Evolutionary conservation across 2,113 vertebrate species (phyloP), one percentile per base, ranked within the genome.

Genomic region (Myrmophylax atrothorax): DNA sequence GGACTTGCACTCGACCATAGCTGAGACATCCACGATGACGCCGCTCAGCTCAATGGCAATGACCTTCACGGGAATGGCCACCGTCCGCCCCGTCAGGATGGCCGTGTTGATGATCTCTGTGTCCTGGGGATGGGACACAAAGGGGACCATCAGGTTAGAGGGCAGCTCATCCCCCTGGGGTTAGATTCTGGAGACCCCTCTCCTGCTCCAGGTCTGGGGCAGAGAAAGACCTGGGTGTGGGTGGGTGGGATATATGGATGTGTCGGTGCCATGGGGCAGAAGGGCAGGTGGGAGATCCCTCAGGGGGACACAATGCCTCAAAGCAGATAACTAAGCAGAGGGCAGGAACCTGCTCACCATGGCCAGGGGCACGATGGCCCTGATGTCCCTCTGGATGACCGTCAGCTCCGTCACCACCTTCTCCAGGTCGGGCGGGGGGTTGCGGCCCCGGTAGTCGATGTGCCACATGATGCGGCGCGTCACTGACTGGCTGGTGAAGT

Each of bases 101-200:
- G 99, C 99, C 0, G 99, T 99, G 97, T 99, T 99, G 98, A 99
- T 99, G 89, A 99, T 99, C 95, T 99, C 99, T 0, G 99, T 99
- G 97, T 99, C 99, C 99, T 99, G 75, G 24, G 81, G 49, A 72
- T 0, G 10, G 73, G 85, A 47, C 0, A 35, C 33, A 56, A 33
- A 66, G 10, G 22, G 33, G 4, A 49, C 4, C 6, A 0, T 13
- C 5, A 2, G 0, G 6, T 81, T 7, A 78, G n/a, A 50, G 66
- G 7, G 35, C 60, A 75, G 33, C 18, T 18, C 17, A 63, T n/a
- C 9, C n/a, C 7, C 23, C 23, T 3, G 8, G 42, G 47, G 13
- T 17, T 53, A 56, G 14, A 44, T 17, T 12, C 63, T 2, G 1
- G 6, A 42, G 26, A 13, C 10, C 33, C 52, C n/a, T 18, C 17